phyloP scores from a whole-genome alignment of 1,140 invertebrate species.

The Leptonema lineaticorne region DNA sequence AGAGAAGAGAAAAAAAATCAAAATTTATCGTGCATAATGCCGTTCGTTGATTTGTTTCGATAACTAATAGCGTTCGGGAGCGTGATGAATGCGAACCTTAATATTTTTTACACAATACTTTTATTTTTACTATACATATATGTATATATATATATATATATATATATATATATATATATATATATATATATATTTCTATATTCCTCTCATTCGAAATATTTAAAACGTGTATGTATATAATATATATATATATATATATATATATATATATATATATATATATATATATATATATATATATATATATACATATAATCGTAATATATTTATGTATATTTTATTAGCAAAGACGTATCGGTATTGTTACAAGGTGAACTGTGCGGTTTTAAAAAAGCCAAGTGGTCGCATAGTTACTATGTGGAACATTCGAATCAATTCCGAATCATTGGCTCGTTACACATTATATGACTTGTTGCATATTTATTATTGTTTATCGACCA shows the following conservation, averaged over 20 bases:
- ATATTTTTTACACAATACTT: too few relatives aligned
- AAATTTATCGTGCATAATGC: too few relatives aligned
- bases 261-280: too few relatives aligned
- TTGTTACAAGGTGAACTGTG: slow-evolving; percentile 24
- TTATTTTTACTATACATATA: too few relatives aligned
- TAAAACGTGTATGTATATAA: too few relatives aligned
- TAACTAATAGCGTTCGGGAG: not conserved
- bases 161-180: too few relatives aligned
- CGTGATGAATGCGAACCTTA: not conserved
- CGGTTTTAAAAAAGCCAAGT: slow-evolving; percentile 9
- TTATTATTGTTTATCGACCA: not conserved
- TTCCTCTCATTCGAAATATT: too few relatives aligned
- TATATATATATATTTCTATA: too few relatives aligned
- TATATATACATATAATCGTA: too few relatives aligned
- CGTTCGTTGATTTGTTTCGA: not conserved
- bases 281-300: not conserved
- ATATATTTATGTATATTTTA: slow-evolving; percentile 1
- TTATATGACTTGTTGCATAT: not conserved
- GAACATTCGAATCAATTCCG: slow-evolving; percentile 18
- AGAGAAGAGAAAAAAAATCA: too few relatives aligned
- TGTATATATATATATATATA: too few relatives aligned
- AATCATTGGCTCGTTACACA: slow-evolving; percentile 12
- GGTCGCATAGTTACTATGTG: slow-evolving; percentile 18
- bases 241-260: too few relatives aligned
- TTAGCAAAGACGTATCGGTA: not conserved